Conservation (phyloP, 2,888 invertebrate species). For the Ditula angustiorana region DNA sequence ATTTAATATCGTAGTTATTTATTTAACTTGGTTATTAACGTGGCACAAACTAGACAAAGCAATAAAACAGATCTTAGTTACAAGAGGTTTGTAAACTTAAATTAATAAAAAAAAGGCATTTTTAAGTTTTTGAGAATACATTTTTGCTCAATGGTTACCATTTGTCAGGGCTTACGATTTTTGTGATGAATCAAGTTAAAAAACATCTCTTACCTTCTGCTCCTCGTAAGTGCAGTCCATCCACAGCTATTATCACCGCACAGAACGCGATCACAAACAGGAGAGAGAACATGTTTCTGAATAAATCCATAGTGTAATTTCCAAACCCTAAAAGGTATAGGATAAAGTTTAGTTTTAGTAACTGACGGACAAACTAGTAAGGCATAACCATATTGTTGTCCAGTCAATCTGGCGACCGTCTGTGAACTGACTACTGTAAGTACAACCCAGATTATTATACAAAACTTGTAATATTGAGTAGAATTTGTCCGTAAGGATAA, state of each 20-base stretch:
- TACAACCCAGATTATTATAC: neutral
- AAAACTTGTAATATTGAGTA: neutral
- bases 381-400: slow-evolving; percentile 34
- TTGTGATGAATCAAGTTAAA: too few relatives aligned
- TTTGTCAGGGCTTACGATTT: too few relatives aligned
- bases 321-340: slow-evolving; percentile 16
- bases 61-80: too few relatives aligned
- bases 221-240: slow-evolving; percentile 15
- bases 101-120: too few relatives aligned
- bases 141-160: too few relatives aligned
- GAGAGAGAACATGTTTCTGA: slow-evolving; percentile 22
- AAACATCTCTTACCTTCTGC: slow-evolving; percentile 14
- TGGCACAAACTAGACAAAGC: too few relatives aligned
- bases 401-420: neutral
- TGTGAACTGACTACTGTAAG: neutral
- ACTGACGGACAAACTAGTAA: slow-evolving; percentile 19
- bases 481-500: too few relatives aligned
- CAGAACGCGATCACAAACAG: slow-evolving; percentile 3
- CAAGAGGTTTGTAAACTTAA: too few relatives aligned
- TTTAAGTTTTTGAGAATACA: too few relatives aligned
- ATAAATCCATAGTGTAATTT: slow-evolving; percentile 8
- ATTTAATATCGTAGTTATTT: too few relatives aligned
- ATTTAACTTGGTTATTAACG: too few relatives aligned
- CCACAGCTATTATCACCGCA: slow-evolving; percentile 14
- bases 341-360: slow-evolving; percentile 27